Conservation (phyloP, 2,888 invertebrate genomes). For the Lingula anatina region DNA sequence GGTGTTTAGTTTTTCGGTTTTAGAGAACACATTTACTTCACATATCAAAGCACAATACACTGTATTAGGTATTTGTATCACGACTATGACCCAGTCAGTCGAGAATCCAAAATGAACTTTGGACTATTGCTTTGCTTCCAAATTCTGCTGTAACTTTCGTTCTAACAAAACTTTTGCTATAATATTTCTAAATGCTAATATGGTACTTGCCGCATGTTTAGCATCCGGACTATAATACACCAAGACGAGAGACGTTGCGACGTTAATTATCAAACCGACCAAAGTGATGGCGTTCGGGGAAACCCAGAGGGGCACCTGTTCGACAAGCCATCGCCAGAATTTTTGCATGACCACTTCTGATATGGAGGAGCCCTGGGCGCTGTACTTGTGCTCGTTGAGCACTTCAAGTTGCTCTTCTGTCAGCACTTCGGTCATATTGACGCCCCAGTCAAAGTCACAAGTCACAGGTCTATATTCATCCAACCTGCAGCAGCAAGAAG, state of each 20-base stretch:
- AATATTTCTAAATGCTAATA: background rate
- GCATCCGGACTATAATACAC: conserved; percentile 92
- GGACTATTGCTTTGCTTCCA: no score
- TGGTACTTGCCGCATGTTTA: conserved; percentile 62
- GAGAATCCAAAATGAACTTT: no score
- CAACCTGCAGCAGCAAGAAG: no score
- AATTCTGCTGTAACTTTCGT: no score
- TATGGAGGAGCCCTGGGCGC: conserved; percentile 76
- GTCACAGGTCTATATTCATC: no score
- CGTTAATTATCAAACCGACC: conserved; percentile 84
- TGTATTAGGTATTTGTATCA: no score
- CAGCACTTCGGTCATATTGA: conserved; percentile 33
- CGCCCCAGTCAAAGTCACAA: no score
- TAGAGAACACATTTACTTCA: no score
- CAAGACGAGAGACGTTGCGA: conserved; percentile 84
- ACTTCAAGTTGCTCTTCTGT: conserved; percentile 70
- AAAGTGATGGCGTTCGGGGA: conserved; percentile 97
- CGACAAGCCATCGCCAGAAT: conserved; percentile 92
- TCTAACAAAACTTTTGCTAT: background rate
- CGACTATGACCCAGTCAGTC: no score
- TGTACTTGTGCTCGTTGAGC: conserved; percentile 94
- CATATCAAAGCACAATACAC: no score
- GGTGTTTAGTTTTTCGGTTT: no score
- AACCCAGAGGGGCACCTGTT: conserved; percentile 82
- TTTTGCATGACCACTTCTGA: conserved; percentile 86